Percentiles rank a stretch among this genome's conserved stretches.
These are phyloP conservation scores for Brachypodius melanocephalos DNA, from an alignment of 2,113 vertebrate genomes.

Conservation along the genomic window DNA sequence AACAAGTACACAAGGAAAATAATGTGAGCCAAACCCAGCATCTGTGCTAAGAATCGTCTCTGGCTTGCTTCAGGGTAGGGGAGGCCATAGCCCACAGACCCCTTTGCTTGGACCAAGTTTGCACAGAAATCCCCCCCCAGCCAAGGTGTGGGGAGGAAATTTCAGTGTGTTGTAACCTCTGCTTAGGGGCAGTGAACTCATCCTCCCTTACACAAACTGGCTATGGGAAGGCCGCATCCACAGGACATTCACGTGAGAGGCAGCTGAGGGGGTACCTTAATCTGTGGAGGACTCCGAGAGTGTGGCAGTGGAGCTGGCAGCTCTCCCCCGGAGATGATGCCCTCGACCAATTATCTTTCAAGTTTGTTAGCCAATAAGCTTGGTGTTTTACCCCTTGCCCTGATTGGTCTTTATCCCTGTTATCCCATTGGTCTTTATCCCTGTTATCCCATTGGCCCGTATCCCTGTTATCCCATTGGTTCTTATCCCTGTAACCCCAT, in stretches of 20 bases:
- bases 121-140: not conserved
- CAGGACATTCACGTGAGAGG: fast-evolving
- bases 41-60: not conserved
- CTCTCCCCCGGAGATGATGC: too few relatives aligned
- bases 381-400: too few relatives aligned
- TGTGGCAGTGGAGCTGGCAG: too few relatives aligned
- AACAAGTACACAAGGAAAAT: not conserved
- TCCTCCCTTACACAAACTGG: not conserved
- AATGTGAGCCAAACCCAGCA: not conserved
- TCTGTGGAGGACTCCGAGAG: too few relatives aligned
- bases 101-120: not conserved
- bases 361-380: too few relatives aligned
- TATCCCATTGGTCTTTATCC: too few relatives aligned
- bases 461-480: too few relatives aligned
- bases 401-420: too few relatives aligned
- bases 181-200: not conserved
- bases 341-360: too few relatives aligned
- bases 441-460: too few relatives aligned
- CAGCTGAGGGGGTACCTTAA: not conserved
- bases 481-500: too few relatives aligned
- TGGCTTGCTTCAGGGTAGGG: not conserved
- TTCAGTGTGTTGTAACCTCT: not conserved
- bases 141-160: fast-evolving
- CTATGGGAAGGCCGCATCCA: not conserved
- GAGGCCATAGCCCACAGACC: not conserved